Evolutionary conservation across 1,140 invertebrate genomes (phyloP).

Genomic region (Ganaspis sp.): DNA sequence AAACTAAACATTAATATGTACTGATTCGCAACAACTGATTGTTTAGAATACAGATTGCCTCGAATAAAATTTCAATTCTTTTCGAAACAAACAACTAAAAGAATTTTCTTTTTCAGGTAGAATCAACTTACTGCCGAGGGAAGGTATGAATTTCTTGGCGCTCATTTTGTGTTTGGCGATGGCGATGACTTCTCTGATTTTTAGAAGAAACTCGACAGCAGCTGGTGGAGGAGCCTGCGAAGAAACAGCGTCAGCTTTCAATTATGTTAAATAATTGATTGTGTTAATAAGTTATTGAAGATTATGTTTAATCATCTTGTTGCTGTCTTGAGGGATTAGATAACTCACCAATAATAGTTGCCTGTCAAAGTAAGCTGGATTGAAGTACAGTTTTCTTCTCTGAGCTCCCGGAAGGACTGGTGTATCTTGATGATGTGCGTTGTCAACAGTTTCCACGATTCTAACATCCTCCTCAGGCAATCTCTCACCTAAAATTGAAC

Average conservation of each 20-base stretch:
- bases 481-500: slow-evolving; percentile 79
- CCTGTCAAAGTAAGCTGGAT: slow-evolving; percentile 91
- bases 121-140: slow-evolving; percentile 77
- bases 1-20: too few species aligned
- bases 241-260: not conserved
- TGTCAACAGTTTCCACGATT: slow-evolving; percentile 87
- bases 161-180: slow-evolving; percentile 92
- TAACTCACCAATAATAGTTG: slow-evolving; percentile 85
- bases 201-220: slow-evolving; percentile 89
- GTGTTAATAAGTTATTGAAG: not conserved
- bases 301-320: not conserved
- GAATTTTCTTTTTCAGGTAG: not conserved
- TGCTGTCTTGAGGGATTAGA: not conserved
- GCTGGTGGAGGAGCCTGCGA: slow-evolving; percentile 89
- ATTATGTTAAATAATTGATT: not conserved
- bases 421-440: slow-evolving; percentile 75
- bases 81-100: too few species aligned
- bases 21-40: too few species aligned
- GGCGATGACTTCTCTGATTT: slow-evolving; percentile 91
- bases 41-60: too few species aligned
- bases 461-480: slow-evolving; percentile 89
- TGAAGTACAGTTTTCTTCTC: slow-evolving; percentile 89
- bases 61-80: too few species aligned
- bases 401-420: slow-evolving; percentile 77
- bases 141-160: slow-evolving; percentile 87